These are phyloP conservation scores for Bembecia ichneumoniformis DNA, from an alignment of 2,888 invertebrate genomes.

Conservation along the genomic window DNA sequence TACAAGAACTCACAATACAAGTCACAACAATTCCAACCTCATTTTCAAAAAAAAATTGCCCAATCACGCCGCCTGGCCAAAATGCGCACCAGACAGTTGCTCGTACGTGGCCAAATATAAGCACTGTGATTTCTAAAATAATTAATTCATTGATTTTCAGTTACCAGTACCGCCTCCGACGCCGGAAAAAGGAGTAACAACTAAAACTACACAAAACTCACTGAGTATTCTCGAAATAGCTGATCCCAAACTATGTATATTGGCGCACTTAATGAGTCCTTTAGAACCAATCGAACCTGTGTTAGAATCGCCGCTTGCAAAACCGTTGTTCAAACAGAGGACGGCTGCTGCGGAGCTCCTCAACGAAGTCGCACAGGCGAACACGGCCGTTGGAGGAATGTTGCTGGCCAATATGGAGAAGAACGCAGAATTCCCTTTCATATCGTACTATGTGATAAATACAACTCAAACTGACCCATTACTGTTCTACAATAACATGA, in stretches of 20 bases:
- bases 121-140: too few relatives aligned
- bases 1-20: too few relatives aligned
- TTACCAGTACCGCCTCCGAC: conserved; percentile 76
- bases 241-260: conserved; percentile 89
- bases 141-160: conserved; percentile 33
- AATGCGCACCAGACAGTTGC: too few relatives aligned
- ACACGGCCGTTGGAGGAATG: conserved; percentile 85
- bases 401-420: conserved; percentile 91
- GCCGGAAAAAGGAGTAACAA: conserved; percentile 73
- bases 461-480: conserved; percentile 88
- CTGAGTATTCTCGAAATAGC: conserved; percentile 86
- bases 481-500: conserved; percentile 87
- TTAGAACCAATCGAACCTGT: conserved; percentile 88
- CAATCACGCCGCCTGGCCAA: too few relatives aligned
- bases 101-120: too few relatives aligned
- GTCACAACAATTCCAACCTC: too few relatives aligned
- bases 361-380: conserved; percentile 80
- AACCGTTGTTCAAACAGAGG: conserved; percentile 84
- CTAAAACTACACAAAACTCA: conserved; percentile 75
- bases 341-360: conserved; percentile 83
- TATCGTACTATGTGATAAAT: conserved; percentile 91
- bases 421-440: conserved; percentile 92
- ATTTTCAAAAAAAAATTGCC: too few relatives aligned
- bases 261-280: conserved; percentile 92
- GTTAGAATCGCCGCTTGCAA: conserved; percentile 86